phyloP scores from a whole-genome alignment of 1,140 invertebrate genomes.

The Diplogasteroides magnus region DNA sequence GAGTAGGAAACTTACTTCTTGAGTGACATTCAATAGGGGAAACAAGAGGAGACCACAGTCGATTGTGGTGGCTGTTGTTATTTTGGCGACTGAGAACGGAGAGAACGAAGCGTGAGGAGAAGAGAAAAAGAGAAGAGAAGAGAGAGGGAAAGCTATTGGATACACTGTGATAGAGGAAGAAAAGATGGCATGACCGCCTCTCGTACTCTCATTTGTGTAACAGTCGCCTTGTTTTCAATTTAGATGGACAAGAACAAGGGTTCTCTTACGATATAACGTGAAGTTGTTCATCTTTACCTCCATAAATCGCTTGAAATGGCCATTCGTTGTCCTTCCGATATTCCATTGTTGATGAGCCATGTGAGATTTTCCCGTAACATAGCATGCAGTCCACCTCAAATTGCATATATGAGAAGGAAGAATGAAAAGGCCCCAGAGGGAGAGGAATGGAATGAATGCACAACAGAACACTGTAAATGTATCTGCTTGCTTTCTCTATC shows the following conservation, averaged over 20 bases:
- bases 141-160: not conserved
- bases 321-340: constrained; percentile 38
- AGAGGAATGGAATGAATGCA: constrained; percentile 4
- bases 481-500: too few species aligned
- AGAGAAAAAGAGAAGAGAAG: not conserved
- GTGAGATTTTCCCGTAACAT: constrained; percentile 37
- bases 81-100: too few species aligned
- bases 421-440: not conserved
- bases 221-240: not conserved
- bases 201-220: too few species aligned
- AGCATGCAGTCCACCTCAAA: constrained; percentile 3
- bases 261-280: not conserved
- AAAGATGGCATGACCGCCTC: not conserved
- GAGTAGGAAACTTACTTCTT: too few species aligned
- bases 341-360: constrained; percentile 38
- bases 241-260: not conserved
- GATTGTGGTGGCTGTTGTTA: too few species aligned
- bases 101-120: not conserved
- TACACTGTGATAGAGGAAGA: not conserved
- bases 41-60: too few species aligned
- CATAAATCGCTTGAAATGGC: constrained; percentile 38
- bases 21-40: too few species aligned
- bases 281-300: constrained; percentile 37
- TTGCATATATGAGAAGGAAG: constrained; percentile 3
- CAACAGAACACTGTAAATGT: not conserved